A percentile compares a stretch with the other conserved stretches of the same genome.
phyloP scores from a whole-genome alignment of 1,140 invertebrate genomes.

The Formica exsecta region DNA sequence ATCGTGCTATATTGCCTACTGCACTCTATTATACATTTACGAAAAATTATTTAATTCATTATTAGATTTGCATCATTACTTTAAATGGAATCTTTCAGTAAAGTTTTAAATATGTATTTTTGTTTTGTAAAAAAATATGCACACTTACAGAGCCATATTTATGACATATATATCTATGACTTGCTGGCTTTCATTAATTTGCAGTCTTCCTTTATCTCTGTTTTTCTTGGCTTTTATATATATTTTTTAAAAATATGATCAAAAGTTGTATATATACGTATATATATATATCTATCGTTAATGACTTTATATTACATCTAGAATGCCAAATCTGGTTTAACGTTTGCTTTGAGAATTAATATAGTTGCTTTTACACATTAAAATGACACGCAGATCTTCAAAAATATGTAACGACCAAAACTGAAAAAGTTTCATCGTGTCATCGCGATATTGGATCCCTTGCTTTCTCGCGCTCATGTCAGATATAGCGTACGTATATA shows the following conservation, averaged over 20 bases:
- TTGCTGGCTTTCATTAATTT: neutral
- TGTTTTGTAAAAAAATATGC: neutral
- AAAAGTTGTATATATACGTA: neutral
- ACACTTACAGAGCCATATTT: neutral
- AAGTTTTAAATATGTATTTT: neutral
- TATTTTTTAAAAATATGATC: slow-evolving; percentile 6
- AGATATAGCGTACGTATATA: neutral
- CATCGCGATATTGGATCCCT: neutral
- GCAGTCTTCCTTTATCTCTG: neutral
- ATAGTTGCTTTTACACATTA: slow-evolving; percentile 12
- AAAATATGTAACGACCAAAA: slow-evolving; percentile 20
- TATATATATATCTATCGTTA: neutral
- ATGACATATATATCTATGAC: neutral
- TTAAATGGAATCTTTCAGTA: neutral
- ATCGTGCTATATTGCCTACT: neutral
- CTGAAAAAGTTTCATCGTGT: slow-evolving; percentile 7
- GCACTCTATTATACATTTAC: neutral
- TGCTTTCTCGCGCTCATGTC: neutral
- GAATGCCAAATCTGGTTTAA: neutral
- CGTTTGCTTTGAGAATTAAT: slow-evolving; percentile 26
- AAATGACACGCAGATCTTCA: neutral
- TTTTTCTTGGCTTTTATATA: neutral
- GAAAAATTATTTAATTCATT: neutral
- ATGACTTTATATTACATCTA: neutral
- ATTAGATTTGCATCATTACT: neutral